Percentiles rank a stretch among this genome's conserved stretches.
Evolutionary conservation across 2,113 vertebrate species (phyloP).

Genomic region (Coryphaenoides rupestris): DNA sequence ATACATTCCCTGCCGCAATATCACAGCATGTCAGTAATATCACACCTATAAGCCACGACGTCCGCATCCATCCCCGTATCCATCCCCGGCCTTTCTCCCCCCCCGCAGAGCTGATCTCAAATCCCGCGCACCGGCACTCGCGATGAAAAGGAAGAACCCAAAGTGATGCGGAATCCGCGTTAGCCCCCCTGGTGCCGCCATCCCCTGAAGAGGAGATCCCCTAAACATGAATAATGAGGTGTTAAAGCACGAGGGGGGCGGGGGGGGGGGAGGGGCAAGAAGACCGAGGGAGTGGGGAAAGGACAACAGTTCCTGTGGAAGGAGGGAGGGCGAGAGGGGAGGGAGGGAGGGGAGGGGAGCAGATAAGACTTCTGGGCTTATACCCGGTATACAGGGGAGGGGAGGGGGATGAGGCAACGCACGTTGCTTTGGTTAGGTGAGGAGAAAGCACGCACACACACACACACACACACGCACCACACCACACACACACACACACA

Average conservation of each 20-base stretch:
- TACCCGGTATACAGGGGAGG: conserved; percentile 60
- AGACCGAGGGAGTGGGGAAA: conserved; percentile 24
- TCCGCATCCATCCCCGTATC: conserved; percentile 13
- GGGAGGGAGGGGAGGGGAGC: conserved; percentile 21
- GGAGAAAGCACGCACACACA: conserved; percentile 14
- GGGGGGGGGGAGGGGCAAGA: background rate
- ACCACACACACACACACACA: conserved; percentile 29
- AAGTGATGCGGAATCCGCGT: conserved; percentile 39
- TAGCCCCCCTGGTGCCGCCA: conserved; percentile 27
- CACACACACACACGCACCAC: conserved; percentile 4
- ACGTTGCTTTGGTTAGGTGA: conserved; percentile 37
- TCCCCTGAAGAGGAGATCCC: conserved; percentile 40
- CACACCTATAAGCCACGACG: conserved; percentile 29
- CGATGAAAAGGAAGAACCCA: conserved; percentile 46
- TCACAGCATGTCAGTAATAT: conserved; percentile 6
- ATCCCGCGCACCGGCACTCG: conserved; percentile 30
- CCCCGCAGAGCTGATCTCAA: conserved; percentile 33
- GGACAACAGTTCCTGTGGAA: conserved; percentile 56
- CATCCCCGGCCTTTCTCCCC: conserved; percentile 31
- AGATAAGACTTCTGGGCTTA: conserved; percentile 61
- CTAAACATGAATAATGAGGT: conserved; percentile 58
- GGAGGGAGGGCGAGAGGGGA: conserved; percentile 34
- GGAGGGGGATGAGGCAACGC: conserved; percentile 63
- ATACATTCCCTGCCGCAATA: conserved; percentile 31
- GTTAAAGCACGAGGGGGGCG: conserved; percentile 36